A percentile compares a stretch with the other conserved stretches of the same genome.
Conservation (phyloP, 2,888 invertebrate species). For the Criorhina ranunculi region DNA sequence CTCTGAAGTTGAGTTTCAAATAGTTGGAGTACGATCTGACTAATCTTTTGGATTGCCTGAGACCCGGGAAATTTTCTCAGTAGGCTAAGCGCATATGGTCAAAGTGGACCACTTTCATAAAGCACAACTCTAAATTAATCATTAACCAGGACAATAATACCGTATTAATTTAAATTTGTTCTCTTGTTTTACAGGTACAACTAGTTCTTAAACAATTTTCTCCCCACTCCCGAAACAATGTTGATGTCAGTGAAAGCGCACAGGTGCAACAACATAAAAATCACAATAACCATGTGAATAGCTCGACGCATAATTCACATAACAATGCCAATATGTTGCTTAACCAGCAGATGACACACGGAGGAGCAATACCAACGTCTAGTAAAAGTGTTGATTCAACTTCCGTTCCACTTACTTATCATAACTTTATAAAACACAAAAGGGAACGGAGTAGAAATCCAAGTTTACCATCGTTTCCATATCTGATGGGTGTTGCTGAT, state of each 20-base stretch:
- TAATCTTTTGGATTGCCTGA: no score
- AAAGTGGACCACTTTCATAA: no score
- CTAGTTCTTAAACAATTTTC: conserved; percentile 77
- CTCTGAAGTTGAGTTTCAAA: no score
- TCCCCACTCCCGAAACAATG: conserved; percentile 53
- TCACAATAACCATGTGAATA: conserved; percentile 57
- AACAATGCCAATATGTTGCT: conserved; percentile 61
- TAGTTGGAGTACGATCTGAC: no score
- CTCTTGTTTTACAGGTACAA: conserved; percentile 79
- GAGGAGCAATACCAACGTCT: conserved; percentile 70
- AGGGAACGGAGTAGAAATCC: conserved; percentile 62
- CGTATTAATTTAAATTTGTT: no score
- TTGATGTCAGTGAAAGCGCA: conserved; percentile 63
- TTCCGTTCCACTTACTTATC: conserved; percentile 69
- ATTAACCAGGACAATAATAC: no score
- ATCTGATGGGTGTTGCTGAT: conserved; percentile 39
- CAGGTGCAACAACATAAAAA: conserved; percentile 72
- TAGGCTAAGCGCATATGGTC: no score
- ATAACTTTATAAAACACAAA: conserved; percentile 56
- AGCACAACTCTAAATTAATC: no score
- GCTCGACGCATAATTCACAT: conserved; percentile 47
- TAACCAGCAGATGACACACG: conserved; percentile 29
- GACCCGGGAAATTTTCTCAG: no score
- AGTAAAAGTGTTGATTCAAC: conserved; percentile 71
- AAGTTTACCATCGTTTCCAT: conserved; percentile 47